Evolutionary conservation across 2,113 vertebrate species (phyloP).

Genomic region (Pungitius pungitius): DNA sequence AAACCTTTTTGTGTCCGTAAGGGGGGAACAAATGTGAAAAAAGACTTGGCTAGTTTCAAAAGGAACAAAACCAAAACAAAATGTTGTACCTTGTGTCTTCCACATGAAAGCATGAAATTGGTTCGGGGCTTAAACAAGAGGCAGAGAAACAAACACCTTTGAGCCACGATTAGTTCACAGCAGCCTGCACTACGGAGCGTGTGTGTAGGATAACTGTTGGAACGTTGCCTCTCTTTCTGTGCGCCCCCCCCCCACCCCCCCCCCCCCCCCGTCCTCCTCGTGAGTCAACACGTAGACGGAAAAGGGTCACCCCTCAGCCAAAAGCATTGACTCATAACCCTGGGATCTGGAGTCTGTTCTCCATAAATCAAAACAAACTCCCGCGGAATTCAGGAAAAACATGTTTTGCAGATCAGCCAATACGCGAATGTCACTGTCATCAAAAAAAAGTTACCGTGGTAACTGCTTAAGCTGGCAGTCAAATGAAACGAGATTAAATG

Average conservation of each 20-base stretch:
- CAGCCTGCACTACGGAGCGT: no score
- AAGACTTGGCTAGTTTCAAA: conserved; percentile 19
- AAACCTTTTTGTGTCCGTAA: neutral
- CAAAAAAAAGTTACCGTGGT: conserved; percentile 7
- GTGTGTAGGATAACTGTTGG: neutral
- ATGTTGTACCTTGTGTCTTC: conserved; percentile 25
- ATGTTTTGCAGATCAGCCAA: conserved; percentile 25
- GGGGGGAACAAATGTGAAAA: neutral
- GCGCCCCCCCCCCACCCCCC: neutral
- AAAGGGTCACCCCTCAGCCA: conserved; percentile 36
- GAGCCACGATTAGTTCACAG: conserved; percentile 49
- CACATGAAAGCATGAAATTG: conserved; percentile 42
- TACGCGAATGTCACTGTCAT: conserved; percentile 33
- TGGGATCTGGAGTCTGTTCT: conserved; percentile 37
- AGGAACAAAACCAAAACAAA: neutral
- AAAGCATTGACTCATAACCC: conserved; percentile 38
- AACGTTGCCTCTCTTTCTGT: neutral
- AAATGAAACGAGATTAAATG: conserved; percentile 1
- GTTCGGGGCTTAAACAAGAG: neutral
- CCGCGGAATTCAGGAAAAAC: conserved; percentile 35
- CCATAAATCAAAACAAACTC: conserved; percentile 48
- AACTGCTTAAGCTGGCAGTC: no score
- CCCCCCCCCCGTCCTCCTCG: neutral
- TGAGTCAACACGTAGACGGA: conserved; percentile 44
- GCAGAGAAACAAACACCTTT: conserved; percentile 33